Evolutionary conservation across 2,113 vertebrate genomes (phyloP).

Genomic region (Sorex araneus): DNA sequence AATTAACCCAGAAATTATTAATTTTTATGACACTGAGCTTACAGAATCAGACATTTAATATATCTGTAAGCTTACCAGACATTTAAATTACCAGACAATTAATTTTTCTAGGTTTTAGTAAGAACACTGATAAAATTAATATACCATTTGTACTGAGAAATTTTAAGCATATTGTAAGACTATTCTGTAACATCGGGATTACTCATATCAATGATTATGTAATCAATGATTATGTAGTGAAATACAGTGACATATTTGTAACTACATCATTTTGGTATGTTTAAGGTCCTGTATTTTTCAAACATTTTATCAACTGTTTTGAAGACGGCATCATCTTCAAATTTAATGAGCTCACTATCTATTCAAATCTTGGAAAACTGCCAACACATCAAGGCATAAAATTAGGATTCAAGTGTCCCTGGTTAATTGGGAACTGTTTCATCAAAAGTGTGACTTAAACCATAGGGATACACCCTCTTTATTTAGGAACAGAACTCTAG

Average conservation of each 20-base stretch:
- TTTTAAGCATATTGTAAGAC: conserved; percentile 12
- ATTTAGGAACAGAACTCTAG: background rate
- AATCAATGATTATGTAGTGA: background rate
- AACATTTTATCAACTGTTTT: conserved; percentile 56
- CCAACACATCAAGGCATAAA: conserved; percentile 37
- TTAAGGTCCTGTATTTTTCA: conserved; percentile 43
- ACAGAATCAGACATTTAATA: conserved; percentile 4
- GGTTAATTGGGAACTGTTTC: conserved; percentile 47
- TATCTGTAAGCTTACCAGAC: background rate
- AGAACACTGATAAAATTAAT: background rate
- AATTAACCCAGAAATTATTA: background rate
- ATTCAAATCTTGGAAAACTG: conserved; percentile 60
- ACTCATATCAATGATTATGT: background rate
- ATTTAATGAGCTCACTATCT: conserved; percentile 43
- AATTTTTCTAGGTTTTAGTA: background rate
- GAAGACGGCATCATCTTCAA: conserved; percentile 4
- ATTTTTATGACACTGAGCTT: conserved; percentile 17
- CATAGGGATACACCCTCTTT: background rate
- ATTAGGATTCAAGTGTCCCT: conserved; percentile 50
- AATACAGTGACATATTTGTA: background rate
- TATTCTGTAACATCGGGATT: background rate
- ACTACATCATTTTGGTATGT: background rate
- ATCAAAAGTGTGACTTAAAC: conserved; percentile 37
- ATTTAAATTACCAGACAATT: too few species aligned
- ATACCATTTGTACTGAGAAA: background rate